These are phyloP conservation scores for Yponomeuta malinellus DNA, from an alignment of 2,888 invertebrate species.

Conservation along the genomic window DNA sequence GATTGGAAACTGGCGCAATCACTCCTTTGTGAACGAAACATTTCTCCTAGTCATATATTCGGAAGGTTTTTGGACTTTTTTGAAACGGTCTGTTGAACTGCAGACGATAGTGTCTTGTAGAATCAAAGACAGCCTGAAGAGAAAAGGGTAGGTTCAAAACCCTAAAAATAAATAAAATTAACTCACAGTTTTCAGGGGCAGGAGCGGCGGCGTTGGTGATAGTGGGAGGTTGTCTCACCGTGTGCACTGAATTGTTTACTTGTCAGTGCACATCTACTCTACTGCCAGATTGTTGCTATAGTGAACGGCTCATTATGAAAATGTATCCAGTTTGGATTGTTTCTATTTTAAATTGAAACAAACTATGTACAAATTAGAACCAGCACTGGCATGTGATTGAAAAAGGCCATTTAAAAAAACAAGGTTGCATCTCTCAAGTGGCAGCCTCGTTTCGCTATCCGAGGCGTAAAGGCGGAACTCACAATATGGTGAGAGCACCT, in stretches of 20 bases:
- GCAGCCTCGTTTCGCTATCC: constrained; percentile 24
- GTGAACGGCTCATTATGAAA: too few species aligned
- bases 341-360: too few species aligned
- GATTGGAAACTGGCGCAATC: constrained; percentile 15
- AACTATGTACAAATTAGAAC: background rate
- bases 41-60: background rate
- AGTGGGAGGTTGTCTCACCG: too few species aligned
- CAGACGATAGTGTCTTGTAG: background rate
- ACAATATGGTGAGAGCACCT: constrained; percentile 54
- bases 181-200: too few species aligned
- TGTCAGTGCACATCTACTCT: too few species aligned
- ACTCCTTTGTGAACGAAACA: constrained; percentile 13
- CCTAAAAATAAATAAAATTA: too few species aligned
- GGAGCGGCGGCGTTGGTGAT: too few species aligned
- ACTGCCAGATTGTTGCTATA: too few species aligned
- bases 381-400: background rate
- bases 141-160: too few species aligned
- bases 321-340: too few species aligned
- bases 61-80: background rate
- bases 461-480: constrained; percentile 45
- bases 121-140: too few species aligned
- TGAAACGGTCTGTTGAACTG: background rate
- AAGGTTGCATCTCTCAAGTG: constrained; percentile 10
- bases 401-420: constrained; percentile 3
- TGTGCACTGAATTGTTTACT: too few species aligned